phyloP scores from a whole-genome alignment of 2,888 invertebrate species.

The Agonopterix arenella region DNA sequence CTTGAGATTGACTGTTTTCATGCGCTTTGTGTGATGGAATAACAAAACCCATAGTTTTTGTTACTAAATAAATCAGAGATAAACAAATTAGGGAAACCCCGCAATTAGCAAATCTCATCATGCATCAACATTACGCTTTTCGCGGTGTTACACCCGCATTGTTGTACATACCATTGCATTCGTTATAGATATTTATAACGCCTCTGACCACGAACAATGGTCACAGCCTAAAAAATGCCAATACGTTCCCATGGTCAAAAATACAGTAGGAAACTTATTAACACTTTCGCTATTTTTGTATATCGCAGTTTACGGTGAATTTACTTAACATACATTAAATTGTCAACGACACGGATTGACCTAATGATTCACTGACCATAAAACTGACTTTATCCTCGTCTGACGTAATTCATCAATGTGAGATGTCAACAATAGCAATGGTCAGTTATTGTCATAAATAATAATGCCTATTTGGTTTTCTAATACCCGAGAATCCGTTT shows the following conservation, averaged over 20 bases:
- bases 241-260: slow-evolving; percentile 16
- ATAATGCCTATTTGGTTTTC: slow-evolving; percentile 7
- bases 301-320: slow-evolving; percentile 25
- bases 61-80: slow-evolving; percentile 9
- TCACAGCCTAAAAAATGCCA: slow-evolving; percentile 37
- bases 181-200: slow-evolving; percentile 28
- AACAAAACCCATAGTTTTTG: too few relatives aligned
- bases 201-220: slow-evolving; percentile 36
- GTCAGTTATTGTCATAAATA: slow-evolving; percentile 28
- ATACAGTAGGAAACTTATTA: slow-evolving; percentile 27
- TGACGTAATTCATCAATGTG: slow-evolving; percentile 54
- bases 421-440: slow-evolving; percentile 27
- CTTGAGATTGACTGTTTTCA: too few relatives aligned
- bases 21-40: too few relatives aligned
- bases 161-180: slow-evolving; percentile 39
- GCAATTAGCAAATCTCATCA: slow-evolving; percentile 38
- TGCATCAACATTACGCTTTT: slow-evolving; percentile 34
- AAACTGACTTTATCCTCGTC: slow-evolving; percentile 57
- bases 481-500: neutral
- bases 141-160: slow-evolving; percentile 52
- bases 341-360: slow-evolving; percentile 68
- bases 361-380: slow-evolving; percentile 71
- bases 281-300: slow-evolving; percentile 26
- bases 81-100: slow-evolving; percentile 51
- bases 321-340: slow-evolving; percentile 60